Percentiles rank a stretch among this genome's conserved stretches.
Evolutionary conservation across 2,888 invertebrate species (phyloP).

Genomic region (Tenthredo notha): DNA sequence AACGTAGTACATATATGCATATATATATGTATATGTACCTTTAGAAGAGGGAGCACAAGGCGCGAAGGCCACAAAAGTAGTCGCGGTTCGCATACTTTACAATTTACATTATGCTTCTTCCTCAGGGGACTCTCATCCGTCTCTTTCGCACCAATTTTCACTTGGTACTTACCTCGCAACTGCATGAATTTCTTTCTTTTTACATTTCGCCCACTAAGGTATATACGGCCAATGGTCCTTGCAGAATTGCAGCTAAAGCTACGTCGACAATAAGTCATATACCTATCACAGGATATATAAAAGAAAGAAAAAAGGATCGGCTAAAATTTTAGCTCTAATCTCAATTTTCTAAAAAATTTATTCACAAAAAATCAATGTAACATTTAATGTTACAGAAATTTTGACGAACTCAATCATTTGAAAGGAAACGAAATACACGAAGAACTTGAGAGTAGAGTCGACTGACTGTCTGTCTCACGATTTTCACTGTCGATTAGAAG

Average conservation of each 20-base stretch:
- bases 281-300: neutral
- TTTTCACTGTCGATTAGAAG: conserved; percentile 10
- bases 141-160: conserved; percentile 28
- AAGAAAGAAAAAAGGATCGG: too few relatives aligned
- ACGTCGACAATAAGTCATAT: neutral
- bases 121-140: conserved; percentile 16
- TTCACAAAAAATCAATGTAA: too few relatives aligned
- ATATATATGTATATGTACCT: neutral
- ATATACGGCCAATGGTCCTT: neutral
- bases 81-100: conserved; percentile 43
- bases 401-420: too few relatives aligned
- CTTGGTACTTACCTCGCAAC: neutral
- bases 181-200: neutral
- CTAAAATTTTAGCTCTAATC: too few relatives aligned
- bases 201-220: neutral
- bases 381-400: too few relatives aligned
- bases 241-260: neutral
- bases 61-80: conserved; percentile 45
- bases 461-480: neutral
- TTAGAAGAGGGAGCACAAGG: conserved; percentile 46
- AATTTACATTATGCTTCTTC: conserved; percentile 39
- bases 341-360: too few relatives aligned
- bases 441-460: neutral
- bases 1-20: neutral
- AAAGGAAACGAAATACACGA: too few relatives aligned